These are phyloP conservation scores for Tipula helvola DNA, from an alignment of 2,888 invertebrate genomes.

Conservation along the genomic window DNA sequence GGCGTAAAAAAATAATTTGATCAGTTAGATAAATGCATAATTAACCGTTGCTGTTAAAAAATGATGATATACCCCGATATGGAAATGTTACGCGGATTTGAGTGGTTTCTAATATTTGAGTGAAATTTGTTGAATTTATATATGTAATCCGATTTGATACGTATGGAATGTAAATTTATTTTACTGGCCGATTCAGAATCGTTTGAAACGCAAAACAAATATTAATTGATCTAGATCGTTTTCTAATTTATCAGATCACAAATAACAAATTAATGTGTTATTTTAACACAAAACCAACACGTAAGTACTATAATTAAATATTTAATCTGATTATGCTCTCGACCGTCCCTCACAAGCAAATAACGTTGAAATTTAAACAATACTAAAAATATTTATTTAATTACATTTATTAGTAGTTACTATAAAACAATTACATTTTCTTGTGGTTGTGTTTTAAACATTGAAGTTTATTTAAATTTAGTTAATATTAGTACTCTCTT, in stretches of 20 bases:
- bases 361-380: neutral
- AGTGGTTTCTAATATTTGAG: too few species aligned
- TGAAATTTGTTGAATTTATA: too few species aligned
- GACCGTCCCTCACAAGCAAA: neutral
- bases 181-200: neutral
- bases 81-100: too few species aligned
- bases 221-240: neutral
- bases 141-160: too few species aligned
- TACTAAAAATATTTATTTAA: neutral
- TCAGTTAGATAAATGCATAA: neutral
- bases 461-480: neutral
- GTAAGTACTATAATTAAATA: neutral
- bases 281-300: neutral
- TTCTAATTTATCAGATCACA: neutral
- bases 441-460: neutral
- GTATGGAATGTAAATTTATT: too few species aligned
- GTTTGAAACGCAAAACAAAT: neutral
- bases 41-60: too few species aligned
- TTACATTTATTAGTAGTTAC: neutral
- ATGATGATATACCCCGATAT: too few species aligned
- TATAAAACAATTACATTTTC: neutral
- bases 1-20: neutral
- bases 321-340: neutral
- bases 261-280: neutral
- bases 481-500: neutral